Evolutionary conservation across 2,797 vertebrate genomes (phyloP).

Genomic region (Ispidina picta): DNA sequence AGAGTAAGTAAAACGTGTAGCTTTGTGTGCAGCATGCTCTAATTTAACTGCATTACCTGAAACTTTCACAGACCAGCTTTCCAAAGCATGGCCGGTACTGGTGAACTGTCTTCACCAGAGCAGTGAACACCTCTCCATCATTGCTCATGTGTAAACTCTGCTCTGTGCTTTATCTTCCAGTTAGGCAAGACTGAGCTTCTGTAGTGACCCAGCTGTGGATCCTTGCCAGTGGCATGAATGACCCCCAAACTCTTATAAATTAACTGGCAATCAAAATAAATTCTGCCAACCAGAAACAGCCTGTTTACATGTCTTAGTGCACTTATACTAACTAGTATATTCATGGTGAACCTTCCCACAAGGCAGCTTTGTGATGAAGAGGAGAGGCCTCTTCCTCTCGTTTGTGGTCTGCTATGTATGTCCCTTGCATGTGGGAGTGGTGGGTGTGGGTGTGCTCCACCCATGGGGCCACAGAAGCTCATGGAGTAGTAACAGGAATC

Average conservation of each 20-base stretch:
- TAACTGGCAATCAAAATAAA: neutral
- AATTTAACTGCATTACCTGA: neutral
- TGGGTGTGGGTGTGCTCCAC: neutral
- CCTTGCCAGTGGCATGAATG: neutral
- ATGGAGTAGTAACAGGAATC: neutral
- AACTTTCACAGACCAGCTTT: neutral
- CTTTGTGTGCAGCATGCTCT: neutral
- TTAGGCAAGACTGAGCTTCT: neutral
- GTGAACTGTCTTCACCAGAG: neutral
- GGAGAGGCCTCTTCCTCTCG: neutral
- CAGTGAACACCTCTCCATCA: neutral
- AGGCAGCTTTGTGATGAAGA: neutral
- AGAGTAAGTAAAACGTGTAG: neutral
- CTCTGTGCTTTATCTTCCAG: neutral
- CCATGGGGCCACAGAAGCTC: neutral
- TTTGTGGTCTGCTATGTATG: neutral
- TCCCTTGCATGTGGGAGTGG: accelerated
- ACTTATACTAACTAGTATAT: neutral
- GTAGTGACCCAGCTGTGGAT: neutral
- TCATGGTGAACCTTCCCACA: neutral
- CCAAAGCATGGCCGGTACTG: neutral
- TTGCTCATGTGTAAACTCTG: neutral
- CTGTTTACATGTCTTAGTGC: neutral
- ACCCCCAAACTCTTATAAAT: neutral
- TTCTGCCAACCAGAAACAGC: neutral